Evolutionary conservation across 92 coral and sea anemone species (phyloP), one percentile per base, ranked within the genome.

Genomic region (Montipora capitata): DNA sequence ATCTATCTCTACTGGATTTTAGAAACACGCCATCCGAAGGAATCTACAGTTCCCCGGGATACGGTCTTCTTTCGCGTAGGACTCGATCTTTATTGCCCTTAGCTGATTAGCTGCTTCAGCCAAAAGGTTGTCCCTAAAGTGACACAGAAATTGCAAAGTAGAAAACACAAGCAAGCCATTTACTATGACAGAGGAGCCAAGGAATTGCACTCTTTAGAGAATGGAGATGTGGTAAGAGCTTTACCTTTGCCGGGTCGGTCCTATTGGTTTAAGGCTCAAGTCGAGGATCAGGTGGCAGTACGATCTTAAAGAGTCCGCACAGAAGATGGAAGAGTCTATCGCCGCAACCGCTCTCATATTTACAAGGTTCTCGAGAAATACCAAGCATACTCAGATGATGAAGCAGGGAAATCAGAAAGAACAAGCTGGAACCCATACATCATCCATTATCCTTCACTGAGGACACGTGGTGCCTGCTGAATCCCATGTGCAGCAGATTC

Each of bases 21-120:
- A 9, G 89, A 40, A 85, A 76, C 52, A 76, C 89, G 45, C 75
- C 76, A 48, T 74, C 83, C 48, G 83, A 75, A 49, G 82, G 76
- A 49, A 76, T 76, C 76, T 51, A 54, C 17, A 85, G 58, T 40
- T 61, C 67, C 76, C 89, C 89, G n/a, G 58, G 67, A 62, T 82
- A 76, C 56, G 70, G 89, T 57, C 69, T 75, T 15, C 74, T 74
- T 75, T 62, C 80, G 7, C 49, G 57, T 10, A 74, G 83, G 44
- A 75, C 82, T 8, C 51, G 68, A 27, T 57, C 35, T 70, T 43
- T 68, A 43, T 59, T 85, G 13, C 77, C 82, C 68, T 7, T n/a
- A 49, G 75, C 72, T 43, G 35, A 18, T 20, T 59, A 74, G 45
- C 74, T 84, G 81, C 59, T 84, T 35, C 42, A 84, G 70, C 82